These are phyloP conservation scores for Hylia prasina DNA, from an alignment of 2,113 vertebrate genomes.

Conservation along the genomic window DNA sequence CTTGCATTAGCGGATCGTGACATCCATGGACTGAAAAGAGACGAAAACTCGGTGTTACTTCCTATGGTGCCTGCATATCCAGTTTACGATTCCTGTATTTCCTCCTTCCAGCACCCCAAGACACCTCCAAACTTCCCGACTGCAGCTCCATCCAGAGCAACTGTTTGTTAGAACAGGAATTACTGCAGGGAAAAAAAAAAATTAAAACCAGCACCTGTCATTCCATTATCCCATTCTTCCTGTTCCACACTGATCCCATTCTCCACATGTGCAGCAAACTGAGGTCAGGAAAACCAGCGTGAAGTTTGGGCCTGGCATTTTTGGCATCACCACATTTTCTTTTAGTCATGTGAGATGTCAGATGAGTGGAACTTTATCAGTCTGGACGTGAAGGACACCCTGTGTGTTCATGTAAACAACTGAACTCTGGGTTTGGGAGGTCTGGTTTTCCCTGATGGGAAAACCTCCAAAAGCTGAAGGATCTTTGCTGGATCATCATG, in stretches of 20 bases:
- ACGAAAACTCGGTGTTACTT: background rate
- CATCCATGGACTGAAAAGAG: background rate
- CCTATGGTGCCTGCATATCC: background rate
- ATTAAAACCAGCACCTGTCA: background rate
- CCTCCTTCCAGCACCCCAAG: background rate
- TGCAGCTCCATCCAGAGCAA: background rate
- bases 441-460: background rate
- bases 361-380: background rate
- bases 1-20: too few relatives aligned
- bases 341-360: background rate
- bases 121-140: background rate
- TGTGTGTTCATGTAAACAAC: background rate
- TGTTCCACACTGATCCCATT: accelerated
- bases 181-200: background rate
- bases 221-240: background rate
- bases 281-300: background rate
- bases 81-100: background rate
- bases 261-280: background rate
- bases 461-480: background rate
- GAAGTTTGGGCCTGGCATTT: background rate
- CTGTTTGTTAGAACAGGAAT: background rate
- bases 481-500: background rate
- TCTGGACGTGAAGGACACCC: background rate
- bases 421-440: background rate
- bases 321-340: background rate